Percentiles rank a stretch among this genome's conserved stretches.
These are phyloP conservation scores for Grammomys dolichurus DNA, from an alignment of 2,113 vertebrate species.

Conservation along the genomic window DNA sequence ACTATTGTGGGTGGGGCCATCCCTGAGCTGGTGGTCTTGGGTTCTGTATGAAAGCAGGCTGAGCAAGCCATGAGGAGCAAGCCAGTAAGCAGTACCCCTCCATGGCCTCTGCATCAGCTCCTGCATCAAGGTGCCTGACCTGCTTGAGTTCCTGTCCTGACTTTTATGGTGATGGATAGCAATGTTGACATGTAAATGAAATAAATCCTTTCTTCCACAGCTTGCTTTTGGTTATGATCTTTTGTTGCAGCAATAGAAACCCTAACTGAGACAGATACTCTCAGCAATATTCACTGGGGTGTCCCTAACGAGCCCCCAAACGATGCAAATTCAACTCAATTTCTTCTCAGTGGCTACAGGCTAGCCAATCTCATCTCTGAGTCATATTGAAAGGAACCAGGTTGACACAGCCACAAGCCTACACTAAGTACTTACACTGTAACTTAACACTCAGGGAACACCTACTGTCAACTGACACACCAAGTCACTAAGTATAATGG, in stretches of 20 bases:
- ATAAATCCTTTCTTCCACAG: neutral
- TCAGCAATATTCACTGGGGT: neutral
- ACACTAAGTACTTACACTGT: fast-evolving
- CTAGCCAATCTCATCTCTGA: neutral
- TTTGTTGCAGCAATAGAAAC: neutral
- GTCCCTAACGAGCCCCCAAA: neutral
- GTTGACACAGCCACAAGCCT: neutral
- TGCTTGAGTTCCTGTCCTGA: neutral
- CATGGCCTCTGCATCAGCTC: neutral
- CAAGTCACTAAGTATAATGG: fast-evolving
- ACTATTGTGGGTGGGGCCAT: neutral
- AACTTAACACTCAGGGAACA: neutral
- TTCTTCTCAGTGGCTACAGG: neutral
- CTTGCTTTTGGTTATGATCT: neutral
- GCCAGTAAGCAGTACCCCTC: neutral
- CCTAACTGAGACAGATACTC: neutral
- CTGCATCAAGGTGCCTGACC: neutral
- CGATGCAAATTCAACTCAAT: neutral
- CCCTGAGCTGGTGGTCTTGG: neutral
- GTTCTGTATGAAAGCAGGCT: neutral
- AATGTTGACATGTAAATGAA: neutral
- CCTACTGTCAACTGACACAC: no score
- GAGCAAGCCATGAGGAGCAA: neutral
- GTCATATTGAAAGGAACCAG: neutral
- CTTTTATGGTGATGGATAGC: neutral